phyloP scores from a whole-genome alignment of 53 echinoderm and acorn worm species.

The Actinopyga echinites region DNA sequence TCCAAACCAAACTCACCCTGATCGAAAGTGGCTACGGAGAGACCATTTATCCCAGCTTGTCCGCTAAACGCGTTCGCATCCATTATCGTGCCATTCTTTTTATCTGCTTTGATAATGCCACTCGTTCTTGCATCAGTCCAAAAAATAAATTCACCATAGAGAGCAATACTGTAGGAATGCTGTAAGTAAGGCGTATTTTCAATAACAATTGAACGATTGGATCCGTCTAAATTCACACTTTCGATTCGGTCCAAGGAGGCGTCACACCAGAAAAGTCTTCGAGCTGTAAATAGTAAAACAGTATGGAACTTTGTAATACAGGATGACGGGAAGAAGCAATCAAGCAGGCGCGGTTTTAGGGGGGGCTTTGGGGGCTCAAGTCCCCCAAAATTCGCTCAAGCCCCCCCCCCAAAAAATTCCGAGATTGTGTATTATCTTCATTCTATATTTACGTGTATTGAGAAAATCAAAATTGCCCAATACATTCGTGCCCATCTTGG shows the following conservation, averaged over 20 bases:
- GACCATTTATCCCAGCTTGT: neutral
- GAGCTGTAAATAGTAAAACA: neutral
- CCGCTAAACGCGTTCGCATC: neutral
- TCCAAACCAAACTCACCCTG: neutral
- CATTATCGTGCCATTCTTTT: neutral
- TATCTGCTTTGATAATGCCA: neutral
- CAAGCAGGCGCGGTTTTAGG: no score
- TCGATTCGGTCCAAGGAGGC: conserved; percentile 17
- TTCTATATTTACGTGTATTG: no score
- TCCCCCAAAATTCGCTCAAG: no score
- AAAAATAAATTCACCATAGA: neutral
- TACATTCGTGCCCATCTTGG: no score
- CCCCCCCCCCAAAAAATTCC: no score
- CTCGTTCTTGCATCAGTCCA: conserved; percentile 11
- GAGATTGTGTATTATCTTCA: no score
- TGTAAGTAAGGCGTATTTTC: neutral
- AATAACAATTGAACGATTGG: conserved; percentile 2
- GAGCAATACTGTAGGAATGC: conserved; percentile 19
- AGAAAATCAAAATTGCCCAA: no score
- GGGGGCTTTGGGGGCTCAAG: no score
- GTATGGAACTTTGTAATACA: no score
- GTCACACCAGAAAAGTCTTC: conserved; percentile 32
- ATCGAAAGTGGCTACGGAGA: neutral
- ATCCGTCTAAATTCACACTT: conserved; percentile 19
- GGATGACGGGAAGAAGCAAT: no score